These are phyloP conservation scores for Corythornis cristatus DNA, from an alignment of 2,113 vertebrate genomes.

Conservation along the genomic window DNA sequence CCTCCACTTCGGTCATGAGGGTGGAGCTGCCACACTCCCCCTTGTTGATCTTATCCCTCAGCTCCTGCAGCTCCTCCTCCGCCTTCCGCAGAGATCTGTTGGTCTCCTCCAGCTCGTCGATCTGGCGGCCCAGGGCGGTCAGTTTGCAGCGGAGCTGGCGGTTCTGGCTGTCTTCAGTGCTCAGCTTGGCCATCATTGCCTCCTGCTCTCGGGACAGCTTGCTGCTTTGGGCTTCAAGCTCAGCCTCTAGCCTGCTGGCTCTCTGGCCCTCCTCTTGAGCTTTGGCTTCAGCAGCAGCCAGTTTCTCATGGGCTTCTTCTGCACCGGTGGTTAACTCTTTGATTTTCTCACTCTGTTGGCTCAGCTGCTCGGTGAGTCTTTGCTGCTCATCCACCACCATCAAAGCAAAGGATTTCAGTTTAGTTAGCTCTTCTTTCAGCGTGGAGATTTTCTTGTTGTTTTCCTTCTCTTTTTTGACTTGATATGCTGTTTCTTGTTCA, in stretches of 20 bases:
- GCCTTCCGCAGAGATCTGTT: constrained; percentile 91
- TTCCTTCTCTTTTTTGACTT: constrained; percentile 88
- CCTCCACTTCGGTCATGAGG: constrained; percentile 90
- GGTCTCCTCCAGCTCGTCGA: constrained; percentile 94
- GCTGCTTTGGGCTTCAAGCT: constrained; percentile 80
- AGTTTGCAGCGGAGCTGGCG: constrained; percentile 90
- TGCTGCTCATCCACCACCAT: constrained; percentile 97
- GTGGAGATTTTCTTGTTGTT: constrained; percentile 81
- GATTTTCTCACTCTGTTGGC: constrained; percentile 85
- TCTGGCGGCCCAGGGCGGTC: constrained; percentile 87
- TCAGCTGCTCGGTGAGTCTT: constrained; percentile 86
- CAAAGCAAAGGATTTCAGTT: constrained; percentile 95
- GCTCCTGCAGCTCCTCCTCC: constrained; percentile 93
- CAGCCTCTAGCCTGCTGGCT: constrained; percentile 83
- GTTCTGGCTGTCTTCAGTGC: constrained; percentile 91
- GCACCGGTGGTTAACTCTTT: constrained; percentile 82
- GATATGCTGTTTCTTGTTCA: constrained; percentile 87
- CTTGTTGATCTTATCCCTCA: constrained; percentile 90
- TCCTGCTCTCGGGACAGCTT: constrained; percentile 87
- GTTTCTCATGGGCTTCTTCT: constrained; percentile 83
- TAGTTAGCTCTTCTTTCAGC: constrained; percentile 91
- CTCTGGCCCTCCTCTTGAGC: constrained; percentile 87
- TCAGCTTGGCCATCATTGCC: constrained; percentile 90
- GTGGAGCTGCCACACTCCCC: constrained; percentile 88
- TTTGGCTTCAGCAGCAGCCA: constrained; percentile 81